phyloP scores from a whole-genome alignment of 2,888 invertebrate species.

The Tipula unca region DNA sequence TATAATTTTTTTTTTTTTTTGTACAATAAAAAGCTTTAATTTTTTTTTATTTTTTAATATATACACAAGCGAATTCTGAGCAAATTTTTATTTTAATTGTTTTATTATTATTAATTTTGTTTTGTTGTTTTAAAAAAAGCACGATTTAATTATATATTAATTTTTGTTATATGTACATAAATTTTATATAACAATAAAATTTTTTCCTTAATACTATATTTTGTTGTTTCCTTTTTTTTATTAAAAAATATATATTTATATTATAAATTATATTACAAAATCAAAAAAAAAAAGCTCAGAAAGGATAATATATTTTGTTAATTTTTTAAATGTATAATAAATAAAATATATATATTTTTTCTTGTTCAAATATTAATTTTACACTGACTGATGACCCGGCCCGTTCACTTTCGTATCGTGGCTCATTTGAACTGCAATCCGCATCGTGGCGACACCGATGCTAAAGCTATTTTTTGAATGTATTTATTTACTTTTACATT shows the following conservation, averaged over 20 bases:
- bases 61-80: slow-evolving; percentile 3
- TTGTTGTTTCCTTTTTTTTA: not conserved
- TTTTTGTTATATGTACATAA: slow-evolving; percentile 17
- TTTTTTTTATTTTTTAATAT: not conserved
- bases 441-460: slow-evolving; percentile 29
- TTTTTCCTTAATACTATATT: not conserved
- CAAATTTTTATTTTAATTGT: not conserved
- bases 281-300: not conserved
- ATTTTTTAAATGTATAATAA: slow-evolving; percentile 15
- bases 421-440: slow-evolving; percentile 43
- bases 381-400: slow-evolving; percentile 20
- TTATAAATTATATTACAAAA: slow-evolving; percentile 16
- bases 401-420: slow-evolving; percentile 34
- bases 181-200: slow-evolving; percentile 14
- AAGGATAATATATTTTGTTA: not conserved
- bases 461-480: slow-evolving; percentile 8
- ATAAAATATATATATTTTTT: slow-evolving; percentile 15
- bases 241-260: not conserved
- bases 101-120: not conserved
- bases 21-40: not conserved
- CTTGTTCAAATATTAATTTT: slow-evolving; percentile 14
- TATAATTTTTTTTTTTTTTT: not conserved
- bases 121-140: not conserved
- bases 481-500: not conserved
- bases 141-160: not conserved